Evolutionary conservation across 2,797 vertebrate species (phyloP), one percentile per base, ranked within the genome.

Genomic region (Lutjanus campechanus): DNA sequence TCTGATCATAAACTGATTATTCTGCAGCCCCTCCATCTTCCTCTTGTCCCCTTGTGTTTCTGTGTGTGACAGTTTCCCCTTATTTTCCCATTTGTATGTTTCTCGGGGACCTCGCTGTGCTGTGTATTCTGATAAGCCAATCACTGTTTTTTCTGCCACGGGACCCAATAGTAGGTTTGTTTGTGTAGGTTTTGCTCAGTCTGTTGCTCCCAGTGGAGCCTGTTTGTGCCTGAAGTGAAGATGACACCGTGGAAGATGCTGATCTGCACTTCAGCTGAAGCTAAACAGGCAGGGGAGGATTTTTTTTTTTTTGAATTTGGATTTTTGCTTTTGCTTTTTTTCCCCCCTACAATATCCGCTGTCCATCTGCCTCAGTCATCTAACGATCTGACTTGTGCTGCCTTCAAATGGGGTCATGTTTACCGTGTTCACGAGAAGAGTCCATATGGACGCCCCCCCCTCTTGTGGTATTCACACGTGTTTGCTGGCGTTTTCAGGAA

Each of bases 1-100:
- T 82, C 56, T 51, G 49, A 79, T 83, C 63, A 86, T 77, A 71
- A 80, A 84, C 54, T 73, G 67, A 81, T 77, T 81, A 71, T 49
- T 71, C 58, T 61, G 74, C 79, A 68, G 76, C 62, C 47, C 41
- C 25, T 84, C 69, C 56, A 59, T 79, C 72, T 65, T 82, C 11
- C 51, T 63, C 72, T 51, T 51, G 17, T 70, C 75, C 62, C 65
- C 43, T 12, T 54, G 40, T 77, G 73, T 80, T 84, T 82, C 71
- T 83, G 51, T 49, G 60, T 29, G 46, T 59, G 76, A 67, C 64
- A 54, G 75, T 85, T 78, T 82, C 55, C 16, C 25, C 19, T 41
- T 55, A 10, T 53, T 72, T 58, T 36, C 67, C n/a, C 6, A 62
- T 69, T 59, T 17, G 25, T 63, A 16, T 82, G n/a, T 82, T 81